Base-by-base conservation (phyloP, 1,140 invertebrate species). In the Formica selysi region DNA sequence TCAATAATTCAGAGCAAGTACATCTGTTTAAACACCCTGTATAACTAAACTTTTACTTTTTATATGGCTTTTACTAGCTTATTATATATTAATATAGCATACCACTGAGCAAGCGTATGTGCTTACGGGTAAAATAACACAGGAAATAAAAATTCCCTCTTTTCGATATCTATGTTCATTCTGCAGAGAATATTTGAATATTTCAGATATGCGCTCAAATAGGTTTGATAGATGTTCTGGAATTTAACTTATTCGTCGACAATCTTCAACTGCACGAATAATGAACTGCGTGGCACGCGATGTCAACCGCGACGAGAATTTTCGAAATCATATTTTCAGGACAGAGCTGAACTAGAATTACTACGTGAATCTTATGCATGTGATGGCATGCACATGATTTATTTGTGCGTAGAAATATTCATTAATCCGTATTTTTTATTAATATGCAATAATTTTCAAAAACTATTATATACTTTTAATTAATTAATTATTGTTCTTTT, bases 151-250 rank as follows among this genome's bases (percentile, higher is more conserved):
- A 13, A 2, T 1, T 3, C 0, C 26, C 22, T 86, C 64, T 51
- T 48, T 64, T 13, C 19, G 10, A 16, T 36, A 54, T 48, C 68
- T 38, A 26, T 3, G 62, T 54, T 48, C 7, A 32, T 36, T 38
- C n/a, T 36, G 51, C 8, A 64, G 36, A 36, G n/a, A 61, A 64
- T 64, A 71, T 89, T 88, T 89, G 70, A 86, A 89, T 44, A 44
- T 86, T 76, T 65, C 70, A 86, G 57, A 86, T 86, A 32, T 7
- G 8, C 11, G 11, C 36, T 19, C 19, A 51, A 51, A 19, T 11
- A 13, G 41, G 26, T 61, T 79, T 78, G 38, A 16, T 38, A 48
- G 5, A 59, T 32, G 6, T n/a, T 11, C n/a, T 44, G 26, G 29
- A 59, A 71, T 70, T 84, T 13, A 36, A 65, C 7, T 70, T 41